Evolutionary conservation across 2,113 vertebrate genomes (phyloP).

Genomic region (Centropus bengalensis): DNA sequence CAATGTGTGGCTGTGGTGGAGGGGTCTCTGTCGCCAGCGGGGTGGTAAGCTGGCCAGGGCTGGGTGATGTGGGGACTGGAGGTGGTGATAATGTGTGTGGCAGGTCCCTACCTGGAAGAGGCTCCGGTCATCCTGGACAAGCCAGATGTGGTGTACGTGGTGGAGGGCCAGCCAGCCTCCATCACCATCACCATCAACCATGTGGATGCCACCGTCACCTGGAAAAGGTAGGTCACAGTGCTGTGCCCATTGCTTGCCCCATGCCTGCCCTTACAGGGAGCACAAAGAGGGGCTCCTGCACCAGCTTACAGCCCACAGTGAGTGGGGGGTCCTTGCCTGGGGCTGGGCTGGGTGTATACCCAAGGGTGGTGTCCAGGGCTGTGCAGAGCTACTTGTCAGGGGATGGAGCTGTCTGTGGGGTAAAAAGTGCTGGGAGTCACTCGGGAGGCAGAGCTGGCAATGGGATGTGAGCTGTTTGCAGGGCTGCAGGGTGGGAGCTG

Average conservation of each 20-base stretch:
- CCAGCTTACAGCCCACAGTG: background rate
- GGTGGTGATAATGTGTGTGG: background rate
- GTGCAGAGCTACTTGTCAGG: background rate
- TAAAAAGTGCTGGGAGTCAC: background rate
- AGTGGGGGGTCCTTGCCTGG: background rate
- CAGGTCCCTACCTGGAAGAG: constrained; percentile 90
- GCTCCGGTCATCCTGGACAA: constrained; percentile 88
- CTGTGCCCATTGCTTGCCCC: background rate
- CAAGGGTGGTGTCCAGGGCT: background rate
- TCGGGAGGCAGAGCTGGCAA: background rate
- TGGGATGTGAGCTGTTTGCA: rapidly evolving
- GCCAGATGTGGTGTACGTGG: constrained; percentile 88
- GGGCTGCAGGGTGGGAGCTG: rapidly evolving
- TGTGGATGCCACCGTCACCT: constrained; percentile 85
- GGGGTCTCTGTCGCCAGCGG: background rate
- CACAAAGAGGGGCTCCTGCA: background rate
- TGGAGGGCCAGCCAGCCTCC: constrained; percentile 88
- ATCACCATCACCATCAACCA: constrained; percentile 92
- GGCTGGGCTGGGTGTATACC: background rate
- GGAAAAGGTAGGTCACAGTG: constrained; percentile 85
- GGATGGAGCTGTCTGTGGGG: background rate
- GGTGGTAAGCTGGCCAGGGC: background rate
- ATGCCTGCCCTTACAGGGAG: background rate
- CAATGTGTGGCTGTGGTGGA: background rate
- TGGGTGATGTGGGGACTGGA: background rate